Conservation (phyloP, 2,888 invertebrate genomes). For the Apoderus coryli region DNA sequence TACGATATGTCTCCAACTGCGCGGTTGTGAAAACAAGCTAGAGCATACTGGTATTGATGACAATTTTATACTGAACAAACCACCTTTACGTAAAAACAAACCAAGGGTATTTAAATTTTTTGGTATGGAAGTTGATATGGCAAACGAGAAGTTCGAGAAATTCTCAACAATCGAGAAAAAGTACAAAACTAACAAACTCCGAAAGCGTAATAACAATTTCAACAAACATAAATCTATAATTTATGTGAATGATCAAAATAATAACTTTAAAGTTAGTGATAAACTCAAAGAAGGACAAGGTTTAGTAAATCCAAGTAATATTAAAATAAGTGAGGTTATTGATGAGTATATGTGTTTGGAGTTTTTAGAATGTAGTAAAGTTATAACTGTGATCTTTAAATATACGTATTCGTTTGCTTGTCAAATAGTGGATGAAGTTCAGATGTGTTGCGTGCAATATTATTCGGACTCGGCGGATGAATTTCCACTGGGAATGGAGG, state of each 20-base stretch:
- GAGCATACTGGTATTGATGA: slow-evolving; percentile 31
- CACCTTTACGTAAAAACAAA: slow-evolving; percentile 26
- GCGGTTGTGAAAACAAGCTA: slow-evolving; percentile 41
- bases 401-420: slow-evolving; percentile 29
- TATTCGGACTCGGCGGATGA: slow-evolving; percentile 25
- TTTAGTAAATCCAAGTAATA: slow-evolving; percentile 12
- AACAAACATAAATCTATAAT: slow-evolving; percentile 30
- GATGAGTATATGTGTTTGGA: slow-evolving; percentile 28
- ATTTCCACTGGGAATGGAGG: slow-evolving; percentile 32
- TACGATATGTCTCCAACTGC: slow-evolving; percentile 59
- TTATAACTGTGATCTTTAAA: slow-evolving; percentile 29
- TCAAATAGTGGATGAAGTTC: slow-evolving; percentile 29
- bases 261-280: no score
- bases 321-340: slow-evolving; percentile 26
- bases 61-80: slow-evolving; percentile 32
- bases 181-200: neutral
- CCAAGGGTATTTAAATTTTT: slow-evolving; percentile 37
- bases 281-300: neutral
- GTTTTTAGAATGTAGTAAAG: slow-evolving; percentile 24
- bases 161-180: slow-evolving; percentile 29
- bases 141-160: slow-evolving; percentile 31
- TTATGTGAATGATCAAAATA: slow-evolving; percentile 25
- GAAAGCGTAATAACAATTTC: slow-evolving; percentile 3
- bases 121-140: slow-evolving; percentile 33
- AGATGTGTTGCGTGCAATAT: slow-evolving; percentile 21